Evolutionary conservation across 2,797 vertebrate species (phyloP), one percentile per base, ranked within the genome.

Genomic region (Mus spretus): DNA sequence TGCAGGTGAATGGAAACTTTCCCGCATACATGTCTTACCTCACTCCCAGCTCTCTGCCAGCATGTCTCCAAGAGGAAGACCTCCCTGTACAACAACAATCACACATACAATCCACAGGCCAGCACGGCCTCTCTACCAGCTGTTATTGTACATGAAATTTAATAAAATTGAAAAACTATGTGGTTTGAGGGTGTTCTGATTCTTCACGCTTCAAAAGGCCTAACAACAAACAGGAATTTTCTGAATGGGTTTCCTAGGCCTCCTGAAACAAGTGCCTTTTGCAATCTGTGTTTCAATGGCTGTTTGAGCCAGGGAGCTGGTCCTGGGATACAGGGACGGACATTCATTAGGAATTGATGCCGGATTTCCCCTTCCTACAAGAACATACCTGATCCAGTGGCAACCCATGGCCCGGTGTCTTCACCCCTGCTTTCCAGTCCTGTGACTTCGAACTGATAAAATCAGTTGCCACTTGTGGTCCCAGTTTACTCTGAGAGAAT

Each of bases 131-230:
- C 72, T 57, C 72, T 53, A 34, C 9, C 20, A 80, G 77, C 37
- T 4, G 40, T 13, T 37, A 19, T 44, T 72, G n/a, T 20, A 83
- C 90, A 55, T 28, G 79, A 95, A 93, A 84, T 81, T 40, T 24
- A 80, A 65, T 91, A 85, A 94, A 92, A 63, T 10, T 10, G 70
- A 59, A 80, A 67, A 63, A 59, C 12, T 14, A 2, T 5, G 4
- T 5, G 31, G 50, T 44, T 75, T 28, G 37, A 77, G 89, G 8
- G 10, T 0, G 28, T 20, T 20, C 1, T 47, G 44, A 91, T n/a
- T 97, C 83, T 72, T 94, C 82, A 65, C 63, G 95, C 94, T 94
- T 72, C 94, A 79, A 94, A 90, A 92, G 74, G 90, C 15, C 80
- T 86, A 93, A 40, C 79, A 77, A 88, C n/a, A 59, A 77, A 88